phyloP scores from a whole-genome alignment of 2,797 vertebrate species.

The Hylomyscus alleni region DNA sequence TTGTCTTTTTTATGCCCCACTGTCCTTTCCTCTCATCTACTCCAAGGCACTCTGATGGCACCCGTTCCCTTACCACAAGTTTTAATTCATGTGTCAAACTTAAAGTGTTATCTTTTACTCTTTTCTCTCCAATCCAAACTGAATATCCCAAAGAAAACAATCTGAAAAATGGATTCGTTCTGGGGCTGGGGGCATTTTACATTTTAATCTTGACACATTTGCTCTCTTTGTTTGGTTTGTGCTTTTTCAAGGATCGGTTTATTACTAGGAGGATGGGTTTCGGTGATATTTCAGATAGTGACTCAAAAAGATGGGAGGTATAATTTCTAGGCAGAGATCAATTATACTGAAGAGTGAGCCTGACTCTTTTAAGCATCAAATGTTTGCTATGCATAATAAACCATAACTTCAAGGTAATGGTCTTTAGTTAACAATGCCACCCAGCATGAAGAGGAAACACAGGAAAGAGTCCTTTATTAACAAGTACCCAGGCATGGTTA shows the following conservation, averaged over 20 bases:
- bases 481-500: slow-evolving; percentile 22
- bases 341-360: neutral
- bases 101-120: neutral
- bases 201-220: slow-evolving; percentile 8
- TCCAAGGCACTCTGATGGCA: neutral
- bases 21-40: neutral
- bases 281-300: neutral
- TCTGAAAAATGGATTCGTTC: neutral
- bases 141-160: neutral
- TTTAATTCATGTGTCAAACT: neutral
- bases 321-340: neutral
- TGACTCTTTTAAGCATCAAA: neutral
- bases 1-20: neutral
- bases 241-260: slow-evolving; percentile 23
- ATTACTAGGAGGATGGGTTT: neutral
- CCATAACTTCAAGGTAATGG: neutral
- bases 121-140: slow-evolving; percentile 34
- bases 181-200: neutral
- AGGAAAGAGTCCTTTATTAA: neutral
- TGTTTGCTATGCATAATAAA: neutral
- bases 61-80: too few species aligned
- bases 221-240: neutral
- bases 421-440: neutral
- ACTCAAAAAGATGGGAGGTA: neutral
- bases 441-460: neutral